These are phyloP conservation scores for Rhizoglyphus robini DNA, from an alignment of 1,140 invertebrate genomes.

Conservation along the genomic window DNA sequence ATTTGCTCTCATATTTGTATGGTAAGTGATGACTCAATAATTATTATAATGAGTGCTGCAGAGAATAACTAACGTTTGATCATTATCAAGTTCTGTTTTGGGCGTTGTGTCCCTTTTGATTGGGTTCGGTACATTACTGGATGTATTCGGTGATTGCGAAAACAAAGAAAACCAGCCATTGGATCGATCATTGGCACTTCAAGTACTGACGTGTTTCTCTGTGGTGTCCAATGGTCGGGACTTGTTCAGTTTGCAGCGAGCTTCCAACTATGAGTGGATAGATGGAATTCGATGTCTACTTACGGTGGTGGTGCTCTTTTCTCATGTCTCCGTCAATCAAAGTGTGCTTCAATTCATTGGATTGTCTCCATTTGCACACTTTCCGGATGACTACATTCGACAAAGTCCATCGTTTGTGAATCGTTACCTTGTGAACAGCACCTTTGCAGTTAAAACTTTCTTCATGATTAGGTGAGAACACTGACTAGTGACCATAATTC, in stretches of 20 bases:
- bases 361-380: not conserved
- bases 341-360: not conserved
- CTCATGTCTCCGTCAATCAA: constrained; percentile 10
- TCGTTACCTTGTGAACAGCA: constrained; percentile 1
- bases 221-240: not conserved
- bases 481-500: not conserved
- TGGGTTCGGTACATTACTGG: not conserved
- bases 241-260: not conserved
- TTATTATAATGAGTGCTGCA: not conserved
- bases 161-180: not conserved
- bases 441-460: not conserved
- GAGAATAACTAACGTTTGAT: not conserved
- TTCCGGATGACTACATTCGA: constrained; percentile 6
- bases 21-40: not conserved
- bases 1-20: not conserved
- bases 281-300: not conserved
- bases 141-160: not conserved
- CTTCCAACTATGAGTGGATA: not conserved
- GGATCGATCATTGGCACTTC: not conserved
- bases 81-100: not conserved
- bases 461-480: constrained; percentile 6
- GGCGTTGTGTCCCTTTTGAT: not conserved
- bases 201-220: not conserved
- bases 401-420: not conserved
- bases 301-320: not conserved